Base-by-base conservation (phyloP, 1,140 invertebrate genomes). In the Bombus waltoni region DNA sequence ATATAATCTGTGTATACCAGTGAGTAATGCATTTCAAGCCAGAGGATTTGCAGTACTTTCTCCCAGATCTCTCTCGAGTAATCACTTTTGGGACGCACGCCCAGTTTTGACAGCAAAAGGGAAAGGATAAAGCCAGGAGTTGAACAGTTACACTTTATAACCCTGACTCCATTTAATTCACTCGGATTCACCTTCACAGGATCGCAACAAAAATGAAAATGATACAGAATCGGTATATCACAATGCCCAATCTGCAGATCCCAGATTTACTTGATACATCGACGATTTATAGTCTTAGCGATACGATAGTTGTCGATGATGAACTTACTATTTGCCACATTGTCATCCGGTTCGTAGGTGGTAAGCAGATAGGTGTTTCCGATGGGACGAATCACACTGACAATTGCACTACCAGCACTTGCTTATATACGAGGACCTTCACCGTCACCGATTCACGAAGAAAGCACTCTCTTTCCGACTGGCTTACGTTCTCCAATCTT, bases 341-440 rank as follows among this genome's bases (percentile, higher is more conserved):
- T 66, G 66, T 81, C 68, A 85, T 88, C 68, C 78, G 57, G 77
- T 66, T 62, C 28, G 18, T 44, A 18, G 75, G 22, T 72, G 28
- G 28, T 38, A 35, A 75, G 68, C 38, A 28, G 72, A 71, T 90
- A 62, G 47, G 4, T 70, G 77, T 65, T 91, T 88, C 35, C 65
- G 76, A 81, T 85, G 77, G 65, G 75, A 81, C 68, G 84, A 73
- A 62, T 83, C 81, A 88, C 89, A 95, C 94, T 95, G 93, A 92
- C 92, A 91, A 93, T 93, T 93, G 88, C 88, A 90, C 87, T 88
- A 90, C 90, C 87, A 87, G 76, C 80, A 71, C 87, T 87, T 81
- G 90, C 94, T 95, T 95, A 95, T 95, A 95, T 95, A 95, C 91
- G 87, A 92, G 44, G 93, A 94, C 94, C 94, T 94, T 94, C 94